A percentile compares a stretch with the other conserved stretches of the same genome.
These are phyloP conservation scores for Aleiodes sp. DNA, from an alignment of 1,140 invertebrate genomes.

Conservation along the genomic window DNA sequence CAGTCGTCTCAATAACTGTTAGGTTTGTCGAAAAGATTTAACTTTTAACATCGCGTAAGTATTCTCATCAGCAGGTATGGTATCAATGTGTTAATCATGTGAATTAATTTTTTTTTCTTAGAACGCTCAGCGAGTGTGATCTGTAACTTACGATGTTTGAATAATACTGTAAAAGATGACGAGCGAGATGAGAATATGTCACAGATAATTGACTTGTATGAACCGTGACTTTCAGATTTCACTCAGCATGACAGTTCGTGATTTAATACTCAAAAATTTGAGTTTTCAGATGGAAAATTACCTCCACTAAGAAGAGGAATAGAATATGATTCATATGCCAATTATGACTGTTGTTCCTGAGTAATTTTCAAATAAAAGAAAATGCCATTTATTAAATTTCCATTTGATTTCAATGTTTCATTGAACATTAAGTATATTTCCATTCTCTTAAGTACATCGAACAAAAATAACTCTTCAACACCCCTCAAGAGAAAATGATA, in stretches of 20 bases:
- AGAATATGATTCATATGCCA: neutral
- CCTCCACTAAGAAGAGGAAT: constrained; percentile 15
- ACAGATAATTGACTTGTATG: neutral
- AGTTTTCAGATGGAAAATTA: constrained; percentile 48
- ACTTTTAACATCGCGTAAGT: constrained; percentile 26
- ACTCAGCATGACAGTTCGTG: neutral
- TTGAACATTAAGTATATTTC: neutral
- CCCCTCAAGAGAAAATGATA: neutral
- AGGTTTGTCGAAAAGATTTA: neutral
- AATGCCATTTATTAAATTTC: neutral
- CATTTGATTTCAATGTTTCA: neutral
- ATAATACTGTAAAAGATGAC: neutral
- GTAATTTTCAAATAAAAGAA: neutral
- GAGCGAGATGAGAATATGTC: neutral
- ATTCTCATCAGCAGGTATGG: constrained; percentile 35
- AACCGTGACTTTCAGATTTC: constrained; percentile 18
- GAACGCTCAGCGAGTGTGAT: neutral
- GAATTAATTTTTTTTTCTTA: constrained; percentile 20
- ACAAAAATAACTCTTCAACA: constrained; percentile 1
- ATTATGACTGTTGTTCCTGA: neutral
- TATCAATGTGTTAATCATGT: constrained; percentile 16
- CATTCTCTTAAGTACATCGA: constrained; percentile 12
- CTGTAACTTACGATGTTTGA: neutral
- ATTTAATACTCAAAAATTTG: constrained; percentile 40
- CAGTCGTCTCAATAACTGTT: neutral